phyloP scores from a whole-genome alignment of 2,113 vertebrate species.

The Agelaius tricolor region DNA sequence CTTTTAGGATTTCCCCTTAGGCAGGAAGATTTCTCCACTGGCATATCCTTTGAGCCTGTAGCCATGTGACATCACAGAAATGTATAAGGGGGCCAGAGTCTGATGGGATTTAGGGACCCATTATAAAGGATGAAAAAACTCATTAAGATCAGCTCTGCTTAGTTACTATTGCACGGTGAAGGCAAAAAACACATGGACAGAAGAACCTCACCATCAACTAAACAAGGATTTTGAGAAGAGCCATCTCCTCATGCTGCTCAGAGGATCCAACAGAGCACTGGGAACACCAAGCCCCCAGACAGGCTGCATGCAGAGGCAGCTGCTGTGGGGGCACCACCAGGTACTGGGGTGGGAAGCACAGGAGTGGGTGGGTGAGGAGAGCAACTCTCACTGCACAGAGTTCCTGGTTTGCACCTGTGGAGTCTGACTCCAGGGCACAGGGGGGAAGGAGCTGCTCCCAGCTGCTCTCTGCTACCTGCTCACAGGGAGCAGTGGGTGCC shows the following conservation, averaged over 20 bases:
- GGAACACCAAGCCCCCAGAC: background rate
- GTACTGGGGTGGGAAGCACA: fast-evolving
- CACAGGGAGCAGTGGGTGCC: fast-evolving
- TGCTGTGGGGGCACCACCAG: fast-evolving
- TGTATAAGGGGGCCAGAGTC: background rate
- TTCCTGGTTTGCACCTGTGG: background rate
- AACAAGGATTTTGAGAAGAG: background rate
- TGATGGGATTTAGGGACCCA: background rate
- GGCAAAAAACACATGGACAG: background rate
- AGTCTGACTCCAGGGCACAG: fast-evolving
- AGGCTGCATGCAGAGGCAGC: fast-evolving
- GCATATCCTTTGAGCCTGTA: background rate
- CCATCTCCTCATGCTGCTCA: background rate
- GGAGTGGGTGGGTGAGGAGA: background rate
- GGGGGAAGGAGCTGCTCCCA: background rate
- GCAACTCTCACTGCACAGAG: background rate
- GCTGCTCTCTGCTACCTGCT: fast-evolving
- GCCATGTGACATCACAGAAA: background rate
- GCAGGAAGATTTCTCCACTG: background rate
- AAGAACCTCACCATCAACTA: background rate
- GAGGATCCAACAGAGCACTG: background rate
- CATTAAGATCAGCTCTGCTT: background rate
- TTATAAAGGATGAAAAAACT: background rate
- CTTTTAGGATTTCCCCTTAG: background rate
- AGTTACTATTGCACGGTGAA: background rate